Evolutionary conservation across 92 coral and sea anemone species (phyloP).

Genomic region (Palythoa heliodiscus): DNA sequence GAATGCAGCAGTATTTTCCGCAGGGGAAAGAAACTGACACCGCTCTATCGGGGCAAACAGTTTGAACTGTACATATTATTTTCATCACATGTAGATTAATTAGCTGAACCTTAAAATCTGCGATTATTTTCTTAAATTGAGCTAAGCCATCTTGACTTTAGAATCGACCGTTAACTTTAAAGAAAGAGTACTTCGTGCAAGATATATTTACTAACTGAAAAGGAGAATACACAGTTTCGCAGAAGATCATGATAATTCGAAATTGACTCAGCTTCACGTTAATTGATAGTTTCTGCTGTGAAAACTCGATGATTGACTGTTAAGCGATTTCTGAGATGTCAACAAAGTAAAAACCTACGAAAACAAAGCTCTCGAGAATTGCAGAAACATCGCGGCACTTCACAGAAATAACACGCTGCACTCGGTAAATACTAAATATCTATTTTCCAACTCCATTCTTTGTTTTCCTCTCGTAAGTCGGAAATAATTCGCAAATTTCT

Average conservation of each 20-base stretch:
- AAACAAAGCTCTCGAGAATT: neutral
- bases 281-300: conserved; percentile 23
- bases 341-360: conserved; percentile 15
- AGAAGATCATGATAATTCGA: neutral
- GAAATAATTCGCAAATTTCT: neutral
- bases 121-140: conserved; percentile 30
- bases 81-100: conserved; percentile 42
- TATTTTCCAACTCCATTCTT: conserved; percentile 6
- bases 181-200: conserved; percentile 1
- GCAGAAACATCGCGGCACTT: conserved; percentile 11
- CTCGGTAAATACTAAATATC: neutral
- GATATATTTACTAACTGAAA: conserved; percentile 9
- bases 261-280: neutral
- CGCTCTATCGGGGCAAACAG: conserved; percentile 15
- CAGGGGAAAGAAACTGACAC: conserved; percentile 36
- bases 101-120: conserved; percentile 32
- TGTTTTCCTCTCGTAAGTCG: conserved; percentile 30
- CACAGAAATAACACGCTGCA: neutral
- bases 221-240: neutral
- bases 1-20: conserved; percentile 32
- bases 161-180: neutral
- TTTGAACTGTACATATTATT: conserved; percentile 9
- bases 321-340: conserved; percentile 35
- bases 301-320: conserved; percentile 42
- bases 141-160: conserved; percentile 24